Base-by-base conservation (phyloP, 2,797 vertebrate genomes). In the Parambassis ranga region DNA sequence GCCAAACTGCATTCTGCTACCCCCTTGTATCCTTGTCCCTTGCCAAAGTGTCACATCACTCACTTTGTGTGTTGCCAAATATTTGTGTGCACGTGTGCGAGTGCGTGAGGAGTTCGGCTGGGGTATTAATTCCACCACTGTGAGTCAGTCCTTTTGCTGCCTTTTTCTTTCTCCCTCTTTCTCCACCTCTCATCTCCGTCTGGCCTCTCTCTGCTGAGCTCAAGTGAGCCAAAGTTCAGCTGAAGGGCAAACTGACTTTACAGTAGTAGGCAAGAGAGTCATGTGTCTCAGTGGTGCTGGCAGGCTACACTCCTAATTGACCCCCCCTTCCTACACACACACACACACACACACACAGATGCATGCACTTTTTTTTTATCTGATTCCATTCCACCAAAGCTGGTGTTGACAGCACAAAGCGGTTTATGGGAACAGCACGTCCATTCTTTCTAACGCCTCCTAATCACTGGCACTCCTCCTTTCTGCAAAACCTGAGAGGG, bases 381-480 rank as follows among this genome's bases (percentile, higher is more conserved):
- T 96, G 95, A 97, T 96, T 94, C 91, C 95, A 94, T 93, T 94
- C 91, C 94, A 92, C 95, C 93, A 94, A 95, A 95, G 94, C 92
- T 91, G 72, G 94, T 94, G 96, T 95, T 97, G 96, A 97, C 96
- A 97, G 95, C 95, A 94, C 91, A 93, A 94, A 94, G 93, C 92
- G 90, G 90, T 95, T 94, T 95, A 94, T 91, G 88, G 90, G 90
- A 95, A 92, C 93, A 95, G 95, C 93, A 93, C 91, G 94, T 95
- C 87, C 87, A 94, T 95, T 95, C 94, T 95, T 93, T 93, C 91
- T 93, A 94, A 94, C 93, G 83, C 87, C 86, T 84, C 86, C 86
- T 91, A 91, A 91, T 92, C 88, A 91, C 77, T 81, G 72, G 77
- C 82, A 80, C 79, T 83, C 84, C 79, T 77, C 65, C 73, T 83